Conservation (phyloP, 2,888 invertebrate species). For the Amblyjoppa proteus region DNA sequence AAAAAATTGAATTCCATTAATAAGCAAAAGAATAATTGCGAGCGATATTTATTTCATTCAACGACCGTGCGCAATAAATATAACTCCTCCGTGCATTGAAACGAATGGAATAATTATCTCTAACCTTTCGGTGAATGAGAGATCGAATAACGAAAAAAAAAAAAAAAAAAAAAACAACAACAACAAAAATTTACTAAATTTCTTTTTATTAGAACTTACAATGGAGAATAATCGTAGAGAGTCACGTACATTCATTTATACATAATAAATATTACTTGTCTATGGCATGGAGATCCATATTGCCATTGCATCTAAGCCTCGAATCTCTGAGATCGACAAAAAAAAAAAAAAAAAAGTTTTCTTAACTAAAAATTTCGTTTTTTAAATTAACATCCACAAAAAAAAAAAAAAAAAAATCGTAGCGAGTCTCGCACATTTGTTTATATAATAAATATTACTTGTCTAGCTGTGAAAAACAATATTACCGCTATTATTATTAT, state of each 20-base stretch:
- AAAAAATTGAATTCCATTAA: too few relatives aligned
- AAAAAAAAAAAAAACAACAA: too few relatives aligned
- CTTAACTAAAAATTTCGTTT: neutral
- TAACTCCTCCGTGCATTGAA: too few relatives aligned
- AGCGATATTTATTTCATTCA: too few relatives aligned
- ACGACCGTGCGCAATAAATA: too few relatives aligned
- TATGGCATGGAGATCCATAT: neutral
- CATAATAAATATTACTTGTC: neutral
- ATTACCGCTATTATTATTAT: neutral
- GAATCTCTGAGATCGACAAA: neutral
- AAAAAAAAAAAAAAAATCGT: neutral
- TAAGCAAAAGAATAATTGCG: too few relatives aligned
- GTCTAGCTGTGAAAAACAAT: neutral
- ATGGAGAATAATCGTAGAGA: neutral
- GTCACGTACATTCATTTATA: neutral
- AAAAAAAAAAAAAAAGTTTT: too few relatives aligned
- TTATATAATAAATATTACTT: neutral
- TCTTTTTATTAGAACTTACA: too few relatives aligned
- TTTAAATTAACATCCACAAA: neutral
- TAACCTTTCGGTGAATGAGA: too few relatives aligned
- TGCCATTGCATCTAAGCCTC: neutral
- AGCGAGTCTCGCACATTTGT: neutral
- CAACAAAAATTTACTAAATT: too few relatives aligned
- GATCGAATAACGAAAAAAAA: too few relatives aligned
- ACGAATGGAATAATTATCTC: too few relatives aligned